phyloP scores from a whole-genome alignment of 1,140 invertebrate species.

The Halesus radiatus region DNA sequence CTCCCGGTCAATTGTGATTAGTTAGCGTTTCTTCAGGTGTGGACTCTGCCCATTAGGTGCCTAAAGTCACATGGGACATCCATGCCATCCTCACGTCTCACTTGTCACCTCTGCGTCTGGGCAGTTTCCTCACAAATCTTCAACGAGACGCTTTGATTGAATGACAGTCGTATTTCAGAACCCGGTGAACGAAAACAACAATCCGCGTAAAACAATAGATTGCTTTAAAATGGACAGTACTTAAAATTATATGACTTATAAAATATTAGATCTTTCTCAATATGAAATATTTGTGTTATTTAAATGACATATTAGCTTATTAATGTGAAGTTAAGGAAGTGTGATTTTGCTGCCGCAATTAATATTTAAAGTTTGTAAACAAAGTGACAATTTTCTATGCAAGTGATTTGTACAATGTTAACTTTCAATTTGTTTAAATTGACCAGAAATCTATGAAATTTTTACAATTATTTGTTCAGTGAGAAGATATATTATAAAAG shows the following conservation, averaged over 20 bases:
- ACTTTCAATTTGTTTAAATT: too few relatives aligned
- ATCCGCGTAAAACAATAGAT: neutral
- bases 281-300: neutral
- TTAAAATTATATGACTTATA: too few relatives aligned
- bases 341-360: too few relatives aligned
- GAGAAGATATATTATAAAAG: too few relatives aligned
- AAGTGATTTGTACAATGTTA: too few relatives aligned
- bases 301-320: neutral
- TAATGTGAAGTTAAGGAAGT: neutral
- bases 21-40: conserved; percentile 9
- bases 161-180: neutral
- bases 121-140: conserved; percentile 3
- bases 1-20: neutral
- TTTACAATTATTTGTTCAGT: too few relatives aligned
- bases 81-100: neutral
- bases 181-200: neutral
- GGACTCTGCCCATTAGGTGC: neutral
- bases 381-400: too few relatives aligned
- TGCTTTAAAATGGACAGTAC: neutral
- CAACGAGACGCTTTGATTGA: neutral
- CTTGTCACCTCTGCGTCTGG: neutral
- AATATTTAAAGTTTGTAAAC: too few relatives aligned
- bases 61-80: neutral
- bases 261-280: neutral
- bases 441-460: too few relatives aligned